Evolutionary conservation across 2,113 vertebrate genomes (phyloP).

Genomic region (Blennius ocellaris): DNA sequence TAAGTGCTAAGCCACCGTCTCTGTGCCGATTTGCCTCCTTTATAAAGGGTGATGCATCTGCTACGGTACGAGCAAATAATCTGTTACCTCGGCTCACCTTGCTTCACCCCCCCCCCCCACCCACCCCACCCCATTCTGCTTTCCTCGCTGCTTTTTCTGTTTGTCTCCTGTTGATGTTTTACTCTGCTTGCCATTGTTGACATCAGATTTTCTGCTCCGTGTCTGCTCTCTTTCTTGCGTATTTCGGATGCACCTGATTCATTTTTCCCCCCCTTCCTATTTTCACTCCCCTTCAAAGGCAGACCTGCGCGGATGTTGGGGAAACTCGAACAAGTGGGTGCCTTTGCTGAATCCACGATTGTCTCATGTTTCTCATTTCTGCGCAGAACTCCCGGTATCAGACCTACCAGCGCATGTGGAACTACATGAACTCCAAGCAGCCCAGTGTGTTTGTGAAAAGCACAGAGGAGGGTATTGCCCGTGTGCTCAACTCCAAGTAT

Average conservation of each 20-base stretch:
- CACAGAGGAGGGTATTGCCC: conserved; percentile 93
- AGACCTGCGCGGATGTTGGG: neutral
- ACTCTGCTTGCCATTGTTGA: conserved; percentile 34
- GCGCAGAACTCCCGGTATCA: conserved; percentile 91
- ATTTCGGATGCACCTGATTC: conserved; percentile 16
- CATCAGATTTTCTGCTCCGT: conserved; percentile 11
- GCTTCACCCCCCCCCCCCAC: conserved; percentile 3
- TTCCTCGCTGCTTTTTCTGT: neutral
- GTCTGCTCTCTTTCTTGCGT: neutral
- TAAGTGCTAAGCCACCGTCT: conserved; percentile 45
- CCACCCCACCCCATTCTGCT: neutral
- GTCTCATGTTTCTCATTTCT: conserved; percentile 3
- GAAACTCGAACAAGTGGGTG: neutral
- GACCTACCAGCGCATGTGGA: conserved; percentile 96
- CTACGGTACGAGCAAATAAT: conserved; percentile 44
- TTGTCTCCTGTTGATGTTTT: conserved; percentile 40
- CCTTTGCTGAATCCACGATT: neutral
- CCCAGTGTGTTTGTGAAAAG: conserved; percentile 95
- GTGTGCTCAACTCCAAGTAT: conserved; percentile 92
- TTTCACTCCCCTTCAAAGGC: conserved; percentile 12
- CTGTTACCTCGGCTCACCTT: conserved; percentile 37
- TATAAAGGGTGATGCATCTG: conserved; percentile 51
- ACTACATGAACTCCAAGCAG: conserved; percentile 95
- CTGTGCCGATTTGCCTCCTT: conserved; percentile 47
- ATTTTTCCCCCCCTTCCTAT: neutral